Conservation (phyloP, 2,797 vertebrate species). For the Eleutherodactylus coqui region DNA sequence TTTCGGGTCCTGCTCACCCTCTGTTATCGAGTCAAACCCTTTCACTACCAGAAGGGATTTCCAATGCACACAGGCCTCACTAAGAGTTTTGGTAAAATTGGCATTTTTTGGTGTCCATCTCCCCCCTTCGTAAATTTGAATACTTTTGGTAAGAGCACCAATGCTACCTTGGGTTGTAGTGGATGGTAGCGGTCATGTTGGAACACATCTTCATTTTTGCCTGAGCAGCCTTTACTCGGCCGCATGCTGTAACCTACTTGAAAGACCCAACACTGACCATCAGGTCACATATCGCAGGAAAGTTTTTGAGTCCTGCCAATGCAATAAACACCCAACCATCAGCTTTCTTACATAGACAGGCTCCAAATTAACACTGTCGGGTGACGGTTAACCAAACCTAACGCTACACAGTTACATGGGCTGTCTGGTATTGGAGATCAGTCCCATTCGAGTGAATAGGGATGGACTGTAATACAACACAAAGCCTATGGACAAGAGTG, state of each 20-base stretch:
- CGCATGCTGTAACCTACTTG: background rate
- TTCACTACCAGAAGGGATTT: slow-evolving; percentile 32
- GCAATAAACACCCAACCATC: too few relatives aligned
- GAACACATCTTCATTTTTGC: slow-evolving; percentile 29
- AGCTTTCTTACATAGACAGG: too few relatives aligned
- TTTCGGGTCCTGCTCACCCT: slow-evolving; percentile 41
- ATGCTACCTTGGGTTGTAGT: background rate
- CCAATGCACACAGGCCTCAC: background rate
- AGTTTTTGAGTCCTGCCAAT: too few relatives aligned
- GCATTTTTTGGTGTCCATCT: background rate
- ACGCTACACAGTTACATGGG: background rate
- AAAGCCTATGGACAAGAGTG: background rate
- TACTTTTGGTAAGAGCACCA: background rate
- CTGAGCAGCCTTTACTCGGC: background rate
- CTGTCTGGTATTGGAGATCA: background rate
- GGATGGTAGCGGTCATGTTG: slow-evolving; percentile 2
- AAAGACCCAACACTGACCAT: background rate
- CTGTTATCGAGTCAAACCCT: slow-evolving; percentile 36
- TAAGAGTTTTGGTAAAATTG: background rate
- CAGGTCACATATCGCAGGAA: background rate
- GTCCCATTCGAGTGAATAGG: background rate
- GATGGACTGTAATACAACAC: background rate
- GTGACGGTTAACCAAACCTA: too few relatives aligned
- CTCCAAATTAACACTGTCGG: too few relatives aligned
- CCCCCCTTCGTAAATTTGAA: slow-evolving; percentile 15